Conservation (phyloP, 2,113 vertebrate genomes). For the Corapipo altera region DNA sequence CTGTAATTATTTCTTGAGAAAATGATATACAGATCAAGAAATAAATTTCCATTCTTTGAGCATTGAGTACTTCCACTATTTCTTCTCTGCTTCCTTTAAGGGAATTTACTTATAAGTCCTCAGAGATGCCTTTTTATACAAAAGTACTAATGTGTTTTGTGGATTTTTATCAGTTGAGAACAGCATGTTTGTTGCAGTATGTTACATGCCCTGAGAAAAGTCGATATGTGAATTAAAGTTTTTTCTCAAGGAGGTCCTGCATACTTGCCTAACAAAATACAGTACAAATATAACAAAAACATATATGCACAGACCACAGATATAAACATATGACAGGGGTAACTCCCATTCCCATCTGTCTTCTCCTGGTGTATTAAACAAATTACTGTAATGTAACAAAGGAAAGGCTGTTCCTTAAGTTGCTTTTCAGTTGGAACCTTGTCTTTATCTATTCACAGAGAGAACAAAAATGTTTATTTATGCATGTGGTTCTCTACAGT, state of each 20-base stretch:
- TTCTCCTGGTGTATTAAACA: constrained; percentile 35
- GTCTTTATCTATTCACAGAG: constrained; percentile 13
- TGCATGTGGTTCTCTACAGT: constrained; percentile 27
- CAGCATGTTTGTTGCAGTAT: background rate
- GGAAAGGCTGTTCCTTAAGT: constrained; percentile 19
- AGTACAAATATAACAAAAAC: constrained; percentile 39
- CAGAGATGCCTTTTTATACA: background rate
- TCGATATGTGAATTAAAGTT: background rate
- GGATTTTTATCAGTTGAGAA: background rate
- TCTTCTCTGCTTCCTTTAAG: background rate
- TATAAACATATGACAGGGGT: constrained; percentile 37
- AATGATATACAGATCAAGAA: background rate
- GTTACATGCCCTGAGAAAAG: background rate
- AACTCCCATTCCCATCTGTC: constrained; percentile 29
- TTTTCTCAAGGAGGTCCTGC: constrained; percentile 16
- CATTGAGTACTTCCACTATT: background rate
- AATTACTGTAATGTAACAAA: constrained; percentile 42
- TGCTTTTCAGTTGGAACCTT: constrained; percentile 4
- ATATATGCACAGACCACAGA: constrained; percentile 18
- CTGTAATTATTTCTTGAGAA: background rate
- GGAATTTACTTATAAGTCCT: background rate
- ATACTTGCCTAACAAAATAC: constrained; percentile 58
- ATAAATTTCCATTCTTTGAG: background rate
- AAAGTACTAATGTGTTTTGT: background rate
- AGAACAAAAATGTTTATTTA: constrained; percentile 62